Evolutionary conservation across 2,888 invertebrate genomes (phyloP).

Genomic region (Griposia aprilina): DNA sequence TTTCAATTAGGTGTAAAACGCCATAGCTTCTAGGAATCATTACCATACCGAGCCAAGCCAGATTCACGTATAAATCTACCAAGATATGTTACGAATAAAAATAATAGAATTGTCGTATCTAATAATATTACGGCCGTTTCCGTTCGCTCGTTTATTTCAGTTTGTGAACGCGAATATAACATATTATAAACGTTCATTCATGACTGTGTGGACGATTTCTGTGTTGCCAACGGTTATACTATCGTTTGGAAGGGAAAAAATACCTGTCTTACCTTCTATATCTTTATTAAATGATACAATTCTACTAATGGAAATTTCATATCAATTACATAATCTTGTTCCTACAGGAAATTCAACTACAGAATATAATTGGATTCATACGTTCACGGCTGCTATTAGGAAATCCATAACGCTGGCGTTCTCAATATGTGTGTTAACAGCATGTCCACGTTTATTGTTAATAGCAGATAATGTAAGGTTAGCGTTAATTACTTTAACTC

Average conservation of each 20-base stretch:
- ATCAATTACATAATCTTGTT: constrained; percentile 25
- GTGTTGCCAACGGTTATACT: constrained; percentile 58
- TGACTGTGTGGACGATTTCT: constrained; percentile 67
- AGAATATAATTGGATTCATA: constrained; percentile 41
- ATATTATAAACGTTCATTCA: constrained; percentile 85
- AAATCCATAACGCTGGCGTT: constrained; percentile 48
- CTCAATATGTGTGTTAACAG: constrained; percentile 54
- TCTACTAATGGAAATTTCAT: background rate
- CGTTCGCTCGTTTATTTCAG: constrained; percentile 89
- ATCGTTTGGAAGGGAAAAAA: constrained; percentile 9
- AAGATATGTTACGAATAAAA: constrained; percentile 90
- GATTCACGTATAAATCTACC: constrained; percentile 88
- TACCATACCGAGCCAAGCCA: constrained; percentile 80
- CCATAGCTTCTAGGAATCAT: constrained; percentile 83
- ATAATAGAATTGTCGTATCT: constrained; percentile 91
- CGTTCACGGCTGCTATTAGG: constrained; percentile 46
- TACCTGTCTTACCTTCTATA: constrained; percentile 16
- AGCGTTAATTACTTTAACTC: constrained; percentile 78
- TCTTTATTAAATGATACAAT: background rate
- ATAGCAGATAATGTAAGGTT: constrained; percentile 78
- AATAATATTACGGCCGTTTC: constrained; percentile 90
- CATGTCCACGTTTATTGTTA: constrained; percentile 77
- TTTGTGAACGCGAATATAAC: constrained; percentile 87
- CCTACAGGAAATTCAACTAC: constrained; percentile 38
- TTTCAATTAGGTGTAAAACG: constrained; percentile 83